Conservation (phyloP, 1,140 invertebrate species). For the Sycophila sp. region DNA sequence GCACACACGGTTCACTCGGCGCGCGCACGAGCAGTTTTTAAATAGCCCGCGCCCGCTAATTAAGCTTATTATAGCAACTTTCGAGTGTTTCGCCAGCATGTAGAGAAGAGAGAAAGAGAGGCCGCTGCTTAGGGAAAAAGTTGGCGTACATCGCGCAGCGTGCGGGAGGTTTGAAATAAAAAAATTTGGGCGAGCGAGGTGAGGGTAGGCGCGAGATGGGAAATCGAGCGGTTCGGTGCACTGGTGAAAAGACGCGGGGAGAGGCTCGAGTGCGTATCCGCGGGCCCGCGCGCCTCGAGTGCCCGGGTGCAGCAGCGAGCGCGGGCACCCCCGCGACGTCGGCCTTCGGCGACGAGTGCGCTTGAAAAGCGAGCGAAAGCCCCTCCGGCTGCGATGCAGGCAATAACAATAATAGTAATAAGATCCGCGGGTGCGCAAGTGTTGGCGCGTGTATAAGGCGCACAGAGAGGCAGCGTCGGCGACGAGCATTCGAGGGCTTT, state of each 20-base stretch:
- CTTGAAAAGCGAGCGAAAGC: background rate
- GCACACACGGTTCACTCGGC: background rate
- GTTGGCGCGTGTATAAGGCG: background rate
- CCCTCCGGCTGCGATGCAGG: background rate
- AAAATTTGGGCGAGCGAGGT: background rate
- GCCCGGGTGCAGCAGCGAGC: background rate
- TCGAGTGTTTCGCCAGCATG: background rate
- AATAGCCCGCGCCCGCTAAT: too few species aligned
- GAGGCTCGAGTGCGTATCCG: background rate
- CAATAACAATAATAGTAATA: background rate
- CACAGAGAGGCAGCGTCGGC: background rate
- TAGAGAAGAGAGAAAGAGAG: background rate
- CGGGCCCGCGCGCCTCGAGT: too few species aligned
- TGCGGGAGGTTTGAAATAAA: background rate
- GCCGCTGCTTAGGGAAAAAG: background rate
- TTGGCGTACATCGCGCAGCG: background rate
- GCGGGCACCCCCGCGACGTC: background rate
- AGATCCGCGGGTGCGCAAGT: background rate
- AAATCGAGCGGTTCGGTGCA: background rate
- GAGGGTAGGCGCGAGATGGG: slow-evolving; percentile 2
- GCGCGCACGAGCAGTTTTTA: background rate
- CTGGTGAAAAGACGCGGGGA: slow-evolving; percentile 10
- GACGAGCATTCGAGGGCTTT: background rate
- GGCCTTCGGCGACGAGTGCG: background rate
- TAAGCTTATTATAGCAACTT: slow-evolving; percentile 24